These are phyloP conservation scores for Campylomormyrus tamandua DNA, from an alignment of 2,113 vertebrate genomes.

Conservation along the genomic window DNA sequence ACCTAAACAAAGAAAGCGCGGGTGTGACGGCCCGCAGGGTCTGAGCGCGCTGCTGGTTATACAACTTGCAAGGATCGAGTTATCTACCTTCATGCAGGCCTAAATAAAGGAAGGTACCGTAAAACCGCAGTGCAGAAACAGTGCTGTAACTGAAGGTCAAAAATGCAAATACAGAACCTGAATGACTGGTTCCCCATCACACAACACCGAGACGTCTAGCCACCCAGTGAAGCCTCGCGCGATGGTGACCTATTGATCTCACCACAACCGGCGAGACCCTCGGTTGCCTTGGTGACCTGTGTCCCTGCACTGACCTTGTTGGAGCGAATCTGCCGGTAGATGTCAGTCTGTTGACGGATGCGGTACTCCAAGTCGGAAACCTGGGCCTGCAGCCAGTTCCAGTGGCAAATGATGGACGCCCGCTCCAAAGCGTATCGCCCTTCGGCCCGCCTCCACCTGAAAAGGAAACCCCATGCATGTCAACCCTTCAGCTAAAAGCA, in stretches of 20 bases:
- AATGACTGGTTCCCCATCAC: background rate
- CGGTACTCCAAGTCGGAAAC: conserved; percentile 84
- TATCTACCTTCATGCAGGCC: background rate
- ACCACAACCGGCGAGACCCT: background rate
- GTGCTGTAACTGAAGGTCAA: background rate
- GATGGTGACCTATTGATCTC: background rate
- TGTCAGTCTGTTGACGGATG: conserved; percentile 82
- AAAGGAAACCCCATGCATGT: background rate
- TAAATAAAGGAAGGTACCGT: background rate
- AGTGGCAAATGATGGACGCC: conserved; percentile 79
- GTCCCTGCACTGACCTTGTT: conserved; percentile 65
- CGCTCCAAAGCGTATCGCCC: conserved; percentile 75
- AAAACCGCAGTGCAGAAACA: background rate
- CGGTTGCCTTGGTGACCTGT: background rate
- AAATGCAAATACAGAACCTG: background rate
- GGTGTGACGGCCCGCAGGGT: background rate
- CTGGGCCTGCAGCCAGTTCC: conserved; percentile 86
- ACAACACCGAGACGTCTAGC: background rate
- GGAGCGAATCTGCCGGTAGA: conserved; percentile 79
- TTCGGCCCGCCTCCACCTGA: conserved; percentile 73
- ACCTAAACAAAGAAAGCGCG: background rate
- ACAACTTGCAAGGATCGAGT: background rate
- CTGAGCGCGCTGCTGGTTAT: background rate
- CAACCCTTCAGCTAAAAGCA: background rate
- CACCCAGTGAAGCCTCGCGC: background rate